A percentile compares a stretch with the other conserved stretches of the same genome.
These are phyloP conservation scores for Pristionchus maxplancki DNA, from an alignment of 2,888 invertebrate genomes.

Conservation along the genomic window DNA sequence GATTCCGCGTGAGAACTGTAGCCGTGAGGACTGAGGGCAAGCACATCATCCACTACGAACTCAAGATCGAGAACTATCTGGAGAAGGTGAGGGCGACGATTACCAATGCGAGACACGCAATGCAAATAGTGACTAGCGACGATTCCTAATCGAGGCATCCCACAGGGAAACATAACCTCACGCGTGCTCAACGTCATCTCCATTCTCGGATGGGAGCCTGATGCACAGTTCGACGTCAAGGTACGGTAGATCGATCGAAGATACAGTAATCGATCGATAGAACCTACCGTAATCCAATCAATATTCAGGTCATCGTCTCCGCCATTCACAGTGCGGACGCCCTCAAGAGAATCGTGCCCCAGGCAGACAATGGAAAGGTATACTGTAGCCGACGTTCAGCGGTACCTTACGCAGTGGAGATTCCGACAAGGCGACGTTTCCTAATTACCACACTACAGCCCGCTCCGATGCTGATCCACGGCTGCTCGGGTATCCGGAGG, in stretches of 20 bases:
- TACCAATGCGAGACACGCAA: background rate
- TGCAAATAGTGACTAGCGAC: background rate
- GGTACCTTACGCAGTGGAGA: background rate
- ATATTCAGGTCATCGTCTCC: background rate
- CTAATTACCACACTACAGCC: background rate
- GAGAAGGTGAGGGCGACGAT: conserved; percentile 40
- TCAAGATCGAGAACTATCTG: conserved; percentile 41
- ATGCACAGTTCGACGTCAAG: background rate
- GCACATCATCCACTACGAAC: conserved; percentile 18
- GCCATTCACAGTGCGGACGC: conserved; percentile 38
- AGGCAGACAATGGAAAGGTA: background rate
- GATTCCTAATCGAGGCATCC: background rate
- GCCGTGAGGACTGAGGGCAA: conserved; percentile 26
- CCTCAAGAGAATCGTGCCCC: background rate
- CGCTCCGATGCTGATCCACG: conserved; percentile 45
- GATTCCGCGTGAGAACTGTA: conserved; percentile 11
- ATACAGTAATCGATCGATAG: background rate
- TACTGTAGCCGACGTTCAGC: too few relatives aligned
- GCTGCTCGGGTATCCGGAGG: conserved; percentile 36
- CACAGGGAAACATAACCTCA: background rate
- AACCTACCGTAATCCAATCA: background rate
- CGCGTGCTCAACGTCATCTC: conserved; percentile 38
- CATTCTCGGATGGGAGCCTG: conserved; percentile 25
- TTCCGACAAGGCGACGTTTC: conserved; percentile 30
- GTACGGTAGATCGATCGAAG: too few relatives aligned